Conservation (phyloP, 2,888 invertebrate genomes). For the Chymomyza caudatula region DNA sequence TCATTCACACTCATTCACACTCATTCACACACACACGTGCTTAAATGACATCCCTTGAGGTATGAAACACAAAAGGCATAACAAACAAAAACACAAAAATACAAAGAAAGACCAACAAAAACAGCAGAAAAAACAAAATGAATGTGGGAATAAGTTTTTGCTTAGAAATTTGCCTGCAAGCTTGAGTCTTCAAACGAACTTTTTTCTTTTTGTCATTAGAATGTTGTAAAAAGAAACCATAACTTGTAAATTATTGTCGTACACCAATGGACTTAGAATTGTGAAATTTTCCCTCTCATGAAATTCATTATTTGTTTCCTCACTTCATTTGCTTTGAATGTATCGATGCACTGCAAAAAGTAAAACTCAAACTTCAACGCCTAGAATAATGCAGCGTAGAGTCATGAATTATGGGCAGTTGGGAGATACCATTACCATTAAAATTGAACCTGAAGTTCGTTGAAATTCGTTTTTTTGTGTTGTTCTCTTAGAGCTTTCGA, state of each 20-base stretch:
- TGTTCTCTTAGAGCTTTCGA: no score
- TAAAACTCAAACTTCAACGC: no score
- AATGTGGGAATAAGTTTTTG: not conserved
- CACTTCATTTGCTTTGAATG: not conserved
- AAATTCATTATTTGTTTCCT: not conserved
- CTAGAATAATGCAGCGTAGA: no score
- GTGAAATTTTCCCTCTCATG: not conserved
- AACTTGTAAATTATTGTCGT: not conserved
- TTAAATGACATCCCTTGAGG: constrained; percentile 61
- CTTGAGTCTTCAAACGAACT: not conserved
- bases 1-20: no score
- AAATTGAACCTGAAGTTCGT: no score
- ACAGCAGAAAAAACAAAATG: not conserved
- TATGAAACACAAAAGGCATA: constrained; percentile 17
- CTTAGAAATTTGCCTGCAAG: not conserved
- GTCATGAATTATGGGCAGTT: no score
- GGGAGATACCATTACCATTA: no score
- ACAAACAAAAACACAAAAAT: constrained; percentile 15
- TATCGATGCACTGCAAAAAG: not conserved
- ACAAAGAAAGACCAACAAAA: not conserved
- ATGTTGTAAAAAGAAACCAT: not conserved
- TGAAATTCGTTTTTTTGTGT: no score
- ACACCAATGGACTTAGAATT: not conserved
- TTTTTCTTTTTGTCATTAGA: not conserved
- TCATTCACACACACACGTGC: not conserved